Evolutionary conservation across 2,888 invertebrate species (phyloP).

Genomic region (Tachina fera): DNA sequence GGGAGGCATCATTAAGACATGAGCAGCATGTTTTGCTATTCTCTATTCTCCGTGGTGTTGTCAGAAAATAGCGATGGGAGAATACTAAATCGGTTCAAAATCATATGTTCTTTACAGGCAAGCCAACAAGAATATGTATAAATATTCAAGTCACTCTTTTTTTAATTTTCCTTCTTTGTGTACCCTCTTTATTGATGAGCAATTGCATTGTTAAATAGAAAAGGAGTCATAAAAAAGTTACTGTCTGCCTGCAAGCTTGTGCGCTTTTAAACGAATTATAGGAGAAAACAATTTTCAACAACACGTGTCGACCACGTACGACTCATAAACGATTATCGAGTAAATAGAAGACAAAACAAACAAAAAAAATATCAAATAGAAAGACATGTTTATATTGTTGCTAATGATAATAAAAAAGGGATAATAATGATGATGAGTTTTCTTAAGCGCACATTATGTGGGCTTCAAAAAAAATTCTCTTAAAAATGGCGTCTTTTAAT

Average conservation of each 20-base stretch:
- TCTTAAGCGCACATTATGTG: background rate
- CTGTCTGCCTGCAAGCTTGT: background rate
- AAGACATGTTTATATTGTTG: background rate
- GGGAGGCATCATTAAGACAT: no score
- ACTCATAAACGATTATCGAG: slow-evolving; percentile 18
- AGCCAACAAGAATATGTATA: no score
- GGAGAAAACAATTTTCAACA: slow-evolving; percentile 4
- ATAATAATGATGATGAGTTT: slow-evolving; percentile 11
- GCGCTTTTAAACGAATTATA: slow-evolving; percentile 29
- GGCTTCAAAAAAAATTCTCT: slow-evolving; percentile 8
- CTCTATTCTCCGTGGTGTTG: no score
- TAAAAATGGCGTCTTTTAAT: slow-evolving; percentile 69
- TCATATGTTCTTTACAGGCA: no score
- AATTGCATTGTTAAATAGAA: background rate
- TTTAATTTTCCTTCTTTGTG: no score
- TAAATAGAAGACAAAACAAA: background rate
- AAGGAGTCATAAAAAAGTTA: background rate
- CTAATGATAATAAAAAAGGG: slow-evolving; percentile 5
- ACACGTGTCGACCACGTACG: slow-evolving; percentile 48
- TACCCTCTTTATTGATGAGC: background rate
- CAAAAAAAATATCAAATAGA: background rate
- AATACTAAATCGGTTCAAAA: no score
- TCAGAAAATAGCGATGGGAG: no score
- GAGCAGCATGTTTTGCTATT: no score
- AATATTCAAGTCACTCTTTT: no score